phyloP scores from a whole-genome alignment of 2,113 vertebrate genomes.

The Dermatemys mawii region DNA sequence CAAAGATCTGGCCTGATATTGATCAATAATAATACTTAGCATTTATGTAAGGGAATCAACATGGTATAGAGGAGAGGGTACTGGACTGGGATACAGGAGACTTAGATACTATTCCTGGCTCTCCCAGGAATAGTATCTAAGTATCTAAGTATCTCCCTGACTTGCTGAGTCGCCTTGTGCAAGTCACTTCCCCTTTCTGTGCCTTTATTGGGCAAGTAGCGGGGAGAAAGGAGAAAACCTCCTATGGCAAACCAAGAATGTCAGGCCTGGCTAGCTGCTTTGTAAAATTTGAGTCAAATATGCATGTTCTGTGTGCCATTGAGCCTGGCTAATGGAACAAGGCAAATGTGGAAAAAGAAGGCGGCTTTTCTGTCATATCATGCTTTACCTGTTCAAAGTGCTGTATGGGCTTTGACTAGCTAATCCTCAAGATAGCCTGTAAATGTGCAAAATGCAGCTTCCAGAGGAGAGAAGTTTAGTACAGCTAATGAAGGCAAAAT shows the following conservation, averaged over 20 bases:
- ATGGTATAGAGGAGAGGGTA: not conserved
- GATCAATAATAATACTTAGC: not conserved
- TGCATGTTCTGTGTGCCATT: not conserved
- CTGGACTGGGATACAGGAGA: not conserved
- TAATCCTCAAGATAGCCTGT: not conserved
- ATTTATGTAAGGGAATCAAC: not conserved
- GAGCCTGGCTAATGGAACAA: not conserved
- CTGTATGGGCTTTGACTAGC: not conserved
- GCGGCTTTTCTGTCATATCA: not conserved
- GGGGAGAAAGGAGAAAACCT: not conserved
- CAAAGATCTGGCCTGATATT: rapidly evolving
- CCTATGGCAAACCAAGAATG: not conserved
- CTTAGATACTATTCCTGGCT: not conserved
- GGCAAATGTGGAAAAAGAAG: not conserved
- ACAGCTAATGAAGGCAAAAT: not conserved
- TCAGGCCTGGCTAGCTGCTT: not conserved
- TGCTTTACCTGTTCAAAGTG: not conserved
- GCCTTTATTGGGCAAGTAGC: not conserved
- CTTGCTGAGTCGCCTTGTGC: not conserved
- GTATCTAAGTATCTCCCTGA: too few relatives aligned
- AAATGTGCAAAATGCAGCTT: not conserved
- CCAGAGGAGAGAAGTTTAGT: not conserved
- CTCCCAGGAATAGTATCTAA: too few relatives aligned
- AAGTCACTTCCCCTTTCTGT: not conserved
- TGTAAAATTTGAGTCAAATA: not conserved